Percentiles rank a stretch among this genome's conserved stretches.
phyloP scores from a whole-genome alignment of 1,140 invertebrate genomes.

The Coelopa frigida region DNA sequence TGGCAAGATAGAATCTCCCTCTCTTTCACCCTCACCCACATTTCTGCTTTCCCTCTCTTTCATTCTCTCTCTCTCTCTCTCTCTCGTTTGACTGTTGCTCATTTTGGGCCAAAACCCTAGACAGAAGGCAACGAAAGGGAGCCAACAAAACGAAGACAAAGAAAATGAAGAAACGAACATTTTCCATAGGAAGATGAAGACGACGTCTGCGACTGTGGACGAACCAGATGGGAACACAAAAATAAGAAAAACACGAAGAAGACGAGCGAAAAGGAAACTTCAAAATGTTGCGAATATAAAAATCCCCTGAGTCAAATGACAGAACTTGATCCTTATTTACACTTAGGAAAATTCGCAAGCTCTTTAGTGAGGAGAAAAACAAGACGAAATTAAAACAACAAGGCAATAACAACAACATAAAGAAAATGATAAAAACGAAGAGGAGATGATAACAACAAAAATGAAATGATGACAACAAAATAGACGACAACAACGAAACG shows the following conservation, averaged over 20 bases:
- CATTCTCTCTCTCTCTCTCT: too few species aligned
- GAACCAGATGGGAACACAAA: constrained; percentile 9
- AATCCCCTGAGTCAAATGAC: too few species aligned
- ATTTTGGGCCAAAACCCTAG: neutral
- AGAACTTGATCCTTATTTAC: too few species aligned
- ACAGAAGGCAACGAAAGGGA: neutral
- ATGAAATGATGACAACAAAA: neutral
- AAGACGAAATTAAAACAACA: too few species aligned
- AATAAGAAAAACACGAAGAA: neutral
- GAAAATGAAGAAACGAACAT: neutral
- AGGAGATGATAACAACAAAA: neutral
- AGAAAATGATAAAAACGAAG: neutral
- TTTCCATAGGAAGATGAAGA: neutral
- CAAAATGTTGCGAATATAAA: too few species aligned
- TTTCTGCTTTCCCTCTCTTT: too few species aligned
- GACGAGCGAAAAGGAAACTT: too few species aligned
- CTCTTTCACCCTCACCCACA: too few species aligned
- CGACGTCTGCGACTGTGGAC: neutral
- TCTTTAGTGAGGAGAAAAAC: too few species aligned
- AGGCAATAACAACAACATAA: neutral
- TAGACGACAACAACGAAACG: neutral
- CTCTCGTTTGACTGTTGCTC: too few species aligned
- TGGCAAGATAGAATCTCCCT: too few species aligned
- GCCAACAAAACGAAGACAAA: neutral
- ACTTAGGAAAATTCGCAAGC: too few species aligned